Evolutionary conservation across 2,888 invertebrate genomes (phyloP).

Genomic region (Andrena praecox): DNA sequence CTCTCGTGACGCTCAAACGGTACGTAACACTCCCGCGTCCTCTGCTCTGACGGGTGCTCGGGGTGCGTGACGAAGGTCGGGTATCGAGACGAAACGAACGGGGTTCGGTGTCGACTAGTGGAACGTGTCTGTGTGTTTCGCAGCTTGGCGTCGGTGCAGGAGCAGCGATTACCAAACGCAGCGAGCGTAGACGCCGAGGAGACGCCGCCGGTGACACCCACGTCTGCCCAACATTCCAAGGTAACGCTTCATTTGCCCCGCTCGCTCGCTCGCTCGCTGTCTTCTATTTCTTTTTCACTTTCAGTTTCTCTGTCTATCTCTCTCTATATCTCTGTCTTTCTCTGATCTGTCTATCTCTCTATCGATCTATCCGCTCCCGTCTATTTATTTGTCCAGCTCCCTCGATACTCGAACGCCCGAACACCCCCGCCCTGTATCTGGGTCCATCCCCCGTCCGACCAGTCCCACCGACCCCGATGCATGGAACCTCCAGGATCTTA

Average conservation of each 20-base stretch:
- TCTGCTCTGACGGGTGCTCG: not conserved
- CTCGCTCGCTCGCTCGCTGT: slow-evolving; percentile 73
- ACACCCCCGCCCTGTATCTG: slow-evolving; percentile 1
- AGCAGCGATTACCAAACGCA: slow-evolving; percentile 92
- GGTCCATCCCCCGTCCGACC: not conserved
- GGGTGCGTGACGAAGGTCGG: not conserved
- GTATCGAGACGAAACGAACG: not conserved
- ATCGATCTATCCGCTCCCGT: slow-evolving; percentile 26
- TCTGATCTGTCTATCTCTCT: slow-evolving; percentile 32
- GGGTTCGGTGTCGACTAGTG: not conserved
- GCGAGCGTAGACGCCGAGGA: slow-evolving; percentile 87
- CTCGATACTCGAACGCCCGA: not conserved
- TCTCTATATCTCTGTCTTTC: slow-evolving; percentile 38
- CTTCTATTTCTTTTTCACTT: slow-evolving; percentile 59
- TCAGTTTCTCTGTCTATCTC: slow-evolving; percentile 43
- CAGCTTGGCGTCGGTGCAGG: slow-evolving; percentile 98
- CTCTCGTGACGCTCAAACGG: slow-evolving; percentile 97
- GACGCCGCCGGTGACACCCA: slow-evolving; percentile 87
- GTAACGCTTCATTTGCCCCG: slow-evolving; percentile 86
- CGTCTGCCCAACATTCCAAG: slow-evolving; percentile 90
- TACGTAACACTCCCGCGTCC: slow-evolving; percentile 81
- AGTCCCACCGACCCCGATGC: slow-evolving; percentile 33
- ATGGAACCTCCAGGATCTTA: slow-evolving; percentile 40
- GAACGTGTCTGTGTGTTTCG: slow-evolving; percentile 25
- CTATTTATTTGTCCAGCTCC: slow-evolving; percentile 39